A percentile compares a stretch with the other conserved stretches of the same genome.
phyloP scores from a whole-genome alignment of 2,113 vertebrate species.

The Lasiurus borealis region DNA sequence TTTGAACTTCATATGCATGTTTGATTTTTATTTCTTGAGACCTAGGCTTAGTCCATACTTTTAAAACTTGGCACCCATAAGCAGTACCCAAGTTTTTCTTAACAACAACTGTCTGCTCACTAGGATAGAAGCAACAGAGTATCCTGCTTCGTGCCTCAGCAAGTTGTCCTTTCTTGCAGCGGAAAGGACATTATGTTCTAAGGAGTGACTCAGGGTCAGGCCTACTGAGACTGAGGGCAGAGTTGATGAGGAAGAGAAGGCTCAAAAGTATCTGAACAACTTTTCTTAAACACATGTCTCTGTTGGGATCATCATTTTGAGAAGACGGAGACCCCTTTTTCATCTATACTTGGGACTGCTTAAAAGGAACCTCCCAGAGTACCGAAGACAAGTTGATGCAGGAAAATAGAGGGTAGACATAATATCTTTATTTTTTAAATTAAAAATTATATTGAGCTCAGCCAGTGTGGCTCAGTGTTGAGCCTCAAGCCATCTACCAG shows the following conservation, averaged over 20 bases:
- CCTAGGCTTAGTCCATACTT: constrained; percentile 52
- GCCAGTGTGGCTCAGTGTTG: too few species aligned
- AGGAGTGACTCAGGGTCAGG: constrained; percentile 35
- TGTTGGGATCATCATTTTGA: neutral
- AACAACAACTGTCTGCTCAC: constrained; percentile 32
- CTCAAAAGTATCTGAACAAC: neutral
- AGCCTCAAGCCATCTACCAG: too few species aligned
- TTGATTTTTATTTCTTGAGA: constrained; percentile 70
- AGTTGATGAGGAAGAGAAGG: neutral
- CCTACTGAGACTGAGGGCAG: neutral
- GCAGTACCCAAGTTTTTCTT: constrained; percentile 44
- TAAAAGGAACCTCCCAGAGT: neutral
- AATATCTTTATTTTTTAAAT: neutral
- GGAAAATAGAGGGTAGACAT: neutral
- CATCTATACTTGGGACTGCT: neutral
- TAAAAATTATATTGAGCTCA: constrained; percentile 5
- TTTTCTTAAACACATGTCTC: neutral
- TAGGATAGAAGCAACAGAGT: neutral
- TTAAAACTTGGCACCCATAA: constrained; percentile 36
- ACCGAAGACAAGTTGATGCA: neutral
- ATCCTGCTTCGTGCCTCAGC: constrained; percentile 11
- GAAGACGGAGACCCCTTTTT: neutral
- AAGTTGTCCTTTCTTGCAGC: constrained; percentile 3
- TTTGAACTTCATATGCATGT: constrained; percentile 27
- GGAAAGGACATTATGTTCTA: neutral